phyloP scores from a whole-genome alignment of 2,888 invertebrate species.

The Rapana venosa region DNA sequence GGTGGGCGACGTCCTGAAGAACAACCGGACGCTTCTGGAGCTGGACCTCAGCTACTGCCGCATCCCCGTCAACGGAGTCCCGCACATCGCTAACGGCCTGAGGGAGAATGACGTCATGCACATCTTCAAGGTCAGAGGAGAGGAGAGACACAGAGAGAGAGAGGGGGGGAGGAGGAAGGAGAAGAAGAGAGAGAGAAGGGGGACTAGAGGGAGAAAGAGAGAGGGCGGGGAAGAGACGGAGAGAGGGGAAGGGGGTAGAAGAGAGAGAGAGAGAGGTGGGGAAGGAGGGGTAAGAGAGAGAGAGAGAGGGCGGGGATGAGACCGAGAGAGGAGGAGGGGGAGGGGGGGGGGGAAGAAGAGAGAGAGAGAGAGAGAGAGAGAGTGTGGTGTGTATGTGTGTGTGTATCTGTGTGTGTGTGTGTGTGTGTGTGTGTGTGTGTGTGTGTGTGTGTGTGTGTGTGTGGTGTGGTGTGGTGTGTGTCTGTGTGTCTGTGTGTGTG shows the following conservation, averaged over 20 bases:
- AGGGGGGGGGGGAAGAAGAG: not conserved
- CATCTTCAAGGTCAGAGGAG: conserved; percentile 57
- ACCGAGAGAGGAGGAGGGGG: not conserved
- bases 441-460: not conserved
- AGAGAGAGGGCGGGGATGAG: too few relatives aligned
- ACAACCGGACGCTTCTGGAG: conserved; percentile 70
- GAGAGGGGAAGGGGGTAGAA: too few relatives aligned
- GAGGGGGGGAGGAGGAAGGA: too few relatives aligned
- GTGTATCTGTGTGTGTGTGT: too few relatives aligned
- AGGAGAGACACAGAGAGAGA: too few relatives aligned
- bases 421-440: too few relatives aligned
- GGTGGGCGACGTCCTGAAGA: conserved; percentile 64
- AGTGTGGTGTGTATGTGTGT: not conserved
- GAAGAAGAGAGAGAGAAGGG: too few relatives aligned
- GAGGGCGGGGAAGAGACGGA: too few relatives aligned
- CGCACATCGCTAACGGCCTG: conserved; percentile 63
- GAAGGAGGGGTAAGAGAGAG: too few relatives aligned
- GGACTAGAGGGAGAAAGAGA: too few relatives aligned
- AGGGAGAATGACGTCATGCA: conserved; percentile 66
- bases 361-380: not conserved
- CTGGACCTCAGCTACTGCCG: conserved; percentile 73
- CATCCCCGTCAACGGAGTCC: conserved; percentile 68
- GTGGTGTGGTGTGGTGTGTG: not conserved
- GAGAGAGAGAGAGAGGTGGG: too few relatives aligned
- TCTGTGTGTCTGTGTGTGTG: conserved; percentile 13